phyloP scores from a whole-genome alignment of 2,888 invertebrate genomes.

The Galeruca laticollis region DNA sequence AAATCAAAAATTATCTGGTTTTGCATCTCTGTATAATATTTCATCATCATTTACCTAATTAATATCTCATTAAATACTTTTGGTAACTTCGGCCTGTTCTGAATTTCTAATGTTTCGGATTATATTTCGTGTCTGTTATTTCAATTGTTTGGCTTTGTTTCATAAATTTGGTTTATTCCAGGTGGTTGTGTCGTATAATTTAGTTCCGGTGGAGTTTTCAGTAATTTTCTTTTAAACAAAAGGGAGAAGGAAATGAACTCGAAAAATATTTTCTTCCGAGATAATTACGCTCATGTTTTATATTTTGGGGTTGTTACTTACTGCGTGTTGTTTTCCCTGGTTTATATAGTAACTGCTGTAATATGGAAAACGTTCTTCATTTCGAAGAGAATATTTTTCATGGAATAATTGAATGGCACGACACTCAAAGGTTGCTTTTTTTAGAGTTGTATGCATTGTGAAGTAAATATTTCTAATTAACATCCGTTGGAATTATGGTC shows the following conservation, averaged over 20 bases:
- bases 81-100: too few species aligned
- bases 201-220: background rate
- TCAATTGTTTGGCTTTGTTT: conserved; percentile 8
- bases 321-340: background rate
- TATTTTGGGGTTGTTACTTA: conserved; percentile 12
- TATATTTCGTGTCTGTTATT: conserved; percentile 11
- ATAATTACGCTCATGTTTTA: conserved; percentile 25
- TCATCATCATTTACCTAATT: too few species aligned
- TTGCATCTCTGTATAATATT: too few species aligned
- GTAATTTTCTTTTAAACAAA: conserved; percentile 9
- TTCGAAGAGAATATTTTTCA: too few species aligned
- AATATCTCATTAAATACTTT: too few species aligned
- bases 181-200: conserved; percentile 23
- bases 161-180: conserved; percentile 22
- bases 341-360: conserved; percentile 11
- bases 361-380: too few species aligned
- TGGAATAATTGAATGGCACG: too few species aligned
- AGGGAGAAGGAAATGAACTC: conserved; percentile 12
- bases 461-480: too few species aligned
- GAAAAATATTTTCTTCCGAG: conserved; percentile 6
- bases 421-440: too few species aligned
- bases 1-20: too few species aligned
- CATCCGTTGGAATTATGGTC: too few species aligned
- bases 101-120: background rate
- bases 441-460: too few species aligned